Evolutionary conservation across 2,113 vertebrate species (phyloP), one percentile per base, ranked within the genome.

Genomic region (Tauraco erythrolophus): DNA sequence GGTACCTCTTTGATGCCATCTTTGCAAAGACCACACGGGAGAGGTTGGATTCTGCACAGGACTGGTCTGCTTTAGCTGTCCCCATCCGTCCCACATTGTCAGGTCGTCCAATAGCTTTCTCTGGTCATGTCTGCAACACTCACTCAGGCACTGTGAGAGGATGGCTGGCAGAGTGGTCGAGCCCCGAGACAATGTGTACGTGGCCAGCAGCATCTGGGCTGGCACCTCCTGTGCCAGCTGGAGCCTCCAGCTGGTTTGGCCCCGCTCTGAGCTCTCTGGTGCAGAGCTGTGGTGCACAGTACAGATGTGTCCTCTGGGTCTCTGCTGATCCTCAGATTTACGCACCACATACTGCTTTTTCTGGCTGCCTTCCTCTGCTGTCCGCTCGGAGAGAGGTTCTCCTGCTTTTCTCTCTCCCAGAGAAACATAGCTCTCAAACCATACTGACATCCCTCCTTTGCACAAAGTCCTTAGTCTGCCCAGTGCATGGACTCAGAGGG

Each of bases 51-150:
- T 46, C 46, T 60, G 69, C 31, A 41, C 28, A 65, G 54, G 27
- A 6, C 39, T 35, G 50, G 7, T 61, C 45, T 84, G 48, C 21
- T 75, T 46, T 33, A 28, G 4, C n/a, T 45, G 30, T 54, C 13
- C 30, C 19, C n/a, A 37, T 62, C 43, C 3, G 0, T 37, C 53
- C 79, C 53, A 33, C 0, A 0, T 1, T 25, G 30, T 10, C 48
- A 60, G 54, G 17, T 24, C 35, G 37, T 16, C 57, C 57, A 50
- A 14, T 22, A 66, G 41, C 17, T 66, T 78, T 66, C 62, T 66
- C 56, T 46, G 22, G 28, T 58, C 58, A 4, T 28, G 30, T 31
- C 74, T 81, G 68, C 68, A 37, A 2, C 8, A 6, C 0, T 77
- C n/a, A 19, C 43, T 19, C 24, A 28, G 54, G 50, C 48, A 50